Evolutionary conservation across 35 echinoderm and acorn worm genomes (phyloP).

Genomic region (Amphiura filiformis): DNA sequence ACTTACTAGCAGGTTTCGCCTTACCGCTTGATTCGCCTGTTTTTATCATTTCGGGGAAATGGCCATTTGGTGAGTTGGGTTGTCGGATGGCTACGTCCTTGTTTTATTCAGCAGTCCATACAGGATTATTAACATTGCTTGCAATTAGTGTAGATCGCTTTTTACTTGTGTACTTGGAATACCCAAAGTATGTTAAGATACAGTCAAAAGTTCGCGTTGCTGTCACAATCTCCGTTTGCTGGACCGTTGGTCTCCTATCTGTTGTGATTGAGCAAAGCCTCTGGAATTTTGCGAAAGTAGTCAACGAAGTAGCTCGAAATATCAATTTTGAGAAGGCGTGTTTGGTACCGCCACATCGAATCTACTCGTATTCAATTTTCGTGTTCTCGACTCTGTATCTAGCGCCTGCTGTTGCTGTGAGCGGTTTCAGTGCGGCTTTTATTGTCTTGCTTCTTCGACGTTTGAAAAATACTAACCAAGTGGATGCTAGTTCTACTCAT

Average conservation of each 20-base stretch:
- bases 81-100: not conserved
- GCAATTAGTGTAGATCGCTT: constrained; percentile 13
- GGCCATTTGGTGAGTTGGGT: not conserved
- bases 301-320: not conserved
- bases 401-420: not conserved
- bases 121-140: not conserved
- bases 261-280: not conserved
- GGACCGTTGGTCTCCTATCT: not conserved
- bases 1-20: not conserved
- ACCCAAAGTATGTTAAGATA: constrained; percentile 8
- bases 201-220: not conserved
- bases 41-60: not conserved
- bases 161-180: constrained; percentile 17
- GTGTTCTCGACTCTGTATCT: not conserved
- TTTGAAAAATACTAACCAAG: too few relatives aligned
- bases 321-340: constrained; percentile 6
- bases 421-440: too few relatives aligned
- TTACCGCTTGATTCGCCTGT: not conserved
- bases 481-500: too few relatives aligned
- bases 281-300: not conserved
- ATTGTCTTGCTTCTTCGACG: too few relatives aligned
- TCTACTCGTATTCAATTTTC: not conserved
- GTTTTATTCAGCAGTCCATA: not conserved
- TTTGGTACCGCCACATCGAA: not conserved
- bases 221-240: not conserved